Percentiles rank a stretch among this genome's conserved stretches.
phyloP scores from a whole-genome alignment of 2,797 vertebrate species.

The Pangasius sanitwongsei region DNA sequence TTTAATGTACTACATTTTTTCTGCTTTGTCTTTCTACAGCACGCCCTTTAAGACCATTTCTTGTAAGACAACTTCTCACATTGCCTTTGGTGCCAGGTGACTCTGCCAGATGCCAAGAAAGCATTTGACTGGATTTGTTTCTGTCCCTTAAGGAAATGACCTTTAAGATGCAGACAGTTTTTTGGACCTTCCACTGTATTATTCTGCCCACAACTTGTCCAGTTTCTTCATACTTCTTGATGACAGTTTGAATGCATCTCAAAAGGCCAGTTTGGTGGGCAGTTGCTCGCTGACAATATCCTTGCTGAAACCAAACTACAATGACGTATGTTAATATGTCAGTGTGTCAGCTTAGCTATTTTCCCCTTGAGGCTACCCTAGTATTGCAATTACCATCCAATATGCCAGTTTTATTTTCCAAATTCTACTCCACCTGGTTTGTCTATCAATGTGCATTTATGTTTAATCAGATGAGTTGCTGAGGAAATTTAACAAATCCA shows the following conservation, averaged over 20 bases:
- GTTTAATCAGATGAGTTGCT: not conserved
- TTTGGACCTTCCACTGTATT: not conserved
- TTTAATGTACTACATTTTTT: not conserved
- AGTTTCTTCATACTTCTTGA: not conserved
- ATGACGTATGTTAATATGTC: not conserved
- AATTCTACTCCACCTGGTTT: not conserved
- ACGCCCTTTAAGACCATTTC: not conserved
- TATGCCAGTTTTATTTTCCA: not conserved
- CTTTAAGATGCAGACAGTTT: conserved; percentile 8
- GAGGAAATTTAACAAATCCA: not conserved
- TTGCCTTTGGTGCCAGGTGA: conserved; percentile 31
- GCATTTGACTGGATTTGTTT: conserved; percentile 30
- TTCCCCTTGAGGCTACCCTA: not conserved
- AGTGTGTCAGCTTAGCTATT: not conserved
- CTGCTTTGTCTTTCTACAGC: not conserved
- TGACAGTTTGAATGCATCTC: conserved; percentile 18
- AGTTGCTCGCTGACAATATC: not conserved
- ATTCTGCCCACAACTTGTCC: not conserved
- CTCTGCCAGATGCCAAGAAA: not conserved
- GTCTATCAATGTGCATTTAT: not conserved
- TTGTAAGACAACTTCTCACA: conserved; percentile 3
- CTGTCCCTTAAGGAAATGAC: conserved; percentile 31
- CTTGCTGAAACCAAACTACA: conserved; percentile 1
- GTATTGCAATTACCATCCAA: not conserved
- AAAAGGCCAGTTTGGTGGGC: not conserved